Evolutionary conservation across 2,888 invertebrate species (phyloP).

Genomic region (Aplocera efformata): DNA sequence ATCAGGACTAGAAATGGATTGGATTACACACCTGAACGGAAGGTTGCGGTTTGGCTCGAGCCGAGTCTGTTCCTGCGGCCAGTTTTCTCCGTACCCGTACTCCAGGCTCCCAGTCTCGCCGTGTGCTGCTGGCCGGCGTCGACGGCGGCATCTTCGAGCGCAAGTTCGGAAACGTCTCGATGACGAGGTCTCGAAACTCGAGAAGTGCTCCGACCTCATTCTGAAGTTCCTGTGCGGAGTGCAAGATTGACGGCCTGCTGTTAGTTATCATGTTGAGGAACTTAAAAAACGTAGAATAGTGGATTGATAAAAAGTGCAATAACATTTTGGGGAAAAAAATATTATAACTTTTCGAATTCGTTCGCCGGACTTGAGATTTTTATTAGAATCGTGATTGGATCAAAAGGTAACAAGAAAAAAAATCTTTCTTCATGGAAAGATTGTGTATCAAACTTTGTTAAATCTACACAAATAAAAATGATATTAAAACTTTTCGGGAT

Average conservation of each 20-base stretch:
- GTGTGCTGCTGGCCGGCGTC: conserved; percentile 71
- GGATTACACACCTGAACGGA: conserved; percentile 68
- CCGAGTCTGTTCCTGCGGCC: conserved; percentile 65
- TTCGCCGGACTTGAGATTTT: too few relatives aligned
- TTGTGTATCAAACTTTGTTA: too few relatives aligned
- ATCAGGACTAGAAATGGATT: neutral
- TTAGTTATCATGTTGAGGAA: neutral
- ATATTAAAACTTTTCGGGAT: too few relatives aligned
- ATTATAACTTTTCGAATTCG: too few relatives aligned
- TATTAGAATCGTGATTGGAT: too few relatives aligned
- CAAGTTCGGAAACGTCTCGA: conserved; percentile 95
- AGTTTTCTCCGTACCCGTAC: conserved; percentile 86
- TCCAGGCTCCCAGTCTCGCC: conserved; percentile 90
- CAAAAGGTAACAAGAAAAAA: too few relatives aligned
- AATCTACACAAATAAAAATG: too few relatives aligned
- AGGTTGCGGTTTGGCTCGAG: conserved; percentile 82
- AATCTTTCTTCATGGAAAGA: too few relatives aligned
- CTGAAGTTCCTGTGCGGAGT: conserved; percentile 85
- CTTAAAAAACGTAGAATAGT: too few relatives aligned
- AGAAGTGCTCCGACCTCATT: conserved; percentile 95
- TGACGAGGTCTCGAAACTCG: conserved; percentile 96
- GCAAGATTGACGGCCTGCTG: conserved; percentile 2
- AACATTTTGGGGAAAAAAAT: too few relatives aligned
- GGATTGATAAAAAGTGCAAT: too few relatives aligned
- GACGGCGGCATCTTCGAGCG: conserved; percentile 91